These are phyloP conservation scores for Chelonia mydas DNA, from an alignment of 2,797 vertebrate species.

Conservation along the genomic window DNA sequence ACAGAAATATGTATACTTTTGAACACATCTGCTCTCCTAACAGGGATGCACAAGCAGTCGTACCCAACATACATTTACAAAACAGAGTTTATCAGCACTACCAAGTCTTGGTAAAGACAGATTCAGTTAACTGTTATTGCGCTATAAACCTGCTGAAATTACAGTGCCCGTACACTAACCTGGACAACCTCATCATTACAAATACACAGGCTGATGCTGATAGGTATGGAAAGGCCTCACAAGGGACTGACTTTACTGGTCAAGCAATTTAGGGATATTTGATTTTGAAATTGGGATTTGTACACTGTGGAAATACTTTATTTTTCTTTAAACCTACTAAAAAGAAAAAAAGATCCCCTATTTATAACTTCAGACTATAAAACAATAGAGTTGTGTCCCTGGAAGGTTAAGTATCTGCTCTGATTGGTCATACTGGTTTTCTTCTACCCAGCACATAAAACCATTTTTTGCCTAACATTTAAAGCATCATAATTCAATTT, in stretches of 20 bases:
- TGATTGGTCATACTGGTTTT: conserved; percentile 47
- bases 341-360: not conserved
- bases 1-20: not conserved
- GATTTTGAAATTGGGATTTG: not conserved
- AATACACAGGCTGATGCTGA: not conserved
- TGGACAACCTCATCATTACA: not conserved
- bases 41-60: not conserved
- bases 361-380: conserved; percentile 6
- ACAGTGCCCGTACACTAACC: not conserved
- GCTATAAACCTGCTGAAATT: not conserved
- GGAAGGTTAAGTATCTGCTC: conserved; percentile 42
- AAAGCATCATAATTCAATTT: not conserved
- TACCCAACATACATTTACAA: not conserved
- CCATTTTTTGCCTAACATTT: not conserved
- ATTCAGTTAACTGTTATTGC: not conserved
- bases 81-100: not conserved
- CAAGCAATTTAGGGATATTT: not conserved
- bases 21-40: not conserved
- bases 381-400: conserved; percentile 52
- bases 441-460: conserved; percentile 15
- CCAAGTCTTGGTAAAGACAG: not conserved
- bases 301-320: not conserved
- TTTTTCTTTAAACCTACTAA: not conserved
- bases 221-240: not conserved
- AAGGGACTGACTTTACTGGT: not conserved